Evolutionary conservation across 92 coral and sea anemone genomes (phyloP).

Genomic region (Siderastrea siderea): DNA sequence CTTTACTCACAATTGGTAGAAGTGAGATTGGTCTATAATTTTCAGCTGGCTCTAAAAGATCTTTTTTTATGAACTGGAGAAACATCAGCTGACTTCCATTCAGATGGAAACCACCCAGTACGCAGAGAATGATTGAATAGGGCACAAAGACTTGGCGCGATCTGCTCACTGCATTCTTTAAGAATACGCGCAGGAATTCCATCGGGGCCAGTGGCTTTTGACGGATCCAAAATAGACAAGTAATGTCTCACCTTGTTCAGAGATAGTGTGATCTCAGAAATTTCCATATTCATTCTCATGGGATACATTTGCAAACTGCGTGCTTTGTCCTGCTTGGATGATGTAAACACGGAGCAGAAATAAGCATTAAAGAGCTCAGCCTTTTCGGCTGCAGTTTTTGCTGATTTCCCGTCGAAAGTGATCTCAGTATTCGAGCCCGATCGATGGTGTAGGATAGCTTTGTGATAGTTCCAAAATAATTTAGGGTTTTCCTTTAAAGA

Average conservation of each 20-base stretch:
- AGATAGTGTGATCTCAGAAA: conserved; percentile 39
- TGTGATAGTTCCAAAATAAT: conserved; percentile 72
- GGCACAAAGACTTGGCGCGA: too few species aligned
- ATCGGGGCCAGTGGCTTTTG: conserved; percentile 61
- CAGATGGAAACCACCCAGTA: too few species aligned
- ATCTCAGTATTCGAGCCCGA: conserved; percentile 40
- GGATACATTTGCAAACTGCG: conserved; percentile 22
- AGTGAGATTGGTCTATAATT: too few species aligned
- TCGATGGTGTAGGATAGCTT: conserved; percentile 55
- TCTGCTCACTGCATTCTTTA: too few species aligned
- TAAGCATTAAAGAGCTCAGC: conserved; percentile 31
- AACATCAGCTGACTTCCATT: too few species aligned
- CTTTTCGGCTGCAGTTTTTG: conserved; percentile 36
- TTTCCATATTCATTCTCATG: conserved; percentile 27
- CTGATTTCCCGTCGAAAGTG: conserved; percentile 29
- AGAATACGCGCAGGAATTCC: conserved; percentile 38
- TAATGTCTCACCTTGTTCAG: conserved; percentile 44
- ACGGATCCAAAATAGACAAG: conserved; percentile 52
- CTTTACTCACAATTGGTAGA: too few species aligned
- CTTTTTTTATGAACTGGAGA: too few species aligned
- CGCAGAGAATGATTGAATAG: too few species aligned
- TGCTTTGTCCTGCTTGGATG: conserved; percentile 36
- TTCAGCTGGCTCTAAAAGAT: too few species aligned
- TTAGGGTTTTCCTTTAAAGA: conserved; percentile 76
- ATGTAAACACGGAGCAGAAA: conserved; percentile 43